phyloP scores from a whole-genome alignment of 2,888 invertebrate genomes.

The Pimpla rufipes region DNA sequence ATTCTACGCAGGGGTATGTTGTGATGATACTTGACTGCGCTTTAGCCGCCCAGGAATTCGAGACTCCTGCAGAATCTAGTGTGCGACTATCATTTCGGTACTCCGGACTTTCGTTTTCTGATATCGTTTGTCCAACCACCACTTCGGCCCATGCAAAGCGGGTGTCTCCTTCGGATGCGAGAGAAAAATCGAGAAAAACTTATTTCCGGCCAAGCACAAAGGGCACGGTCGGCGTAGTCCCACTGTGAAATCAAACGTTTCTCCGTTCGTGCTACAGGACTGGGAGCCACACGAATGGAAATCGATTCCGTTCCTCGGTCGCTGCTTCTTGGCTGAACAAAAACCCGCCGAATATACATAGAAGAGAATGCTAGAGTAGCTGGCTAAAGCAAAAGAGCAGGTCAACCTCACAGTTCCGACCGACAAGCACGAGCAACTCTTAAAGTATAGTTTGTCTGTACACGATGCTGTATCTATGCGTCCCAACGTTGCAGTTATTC shows the following conservation, averaged over 20 bases:
- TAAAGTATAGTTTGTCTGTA: constrained; percentile 7
- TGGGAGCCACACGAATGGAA: constrained; percentile 1
- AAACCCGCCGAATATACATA: constrained; percentile 1
- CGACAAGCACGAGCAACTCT: constrained; percentile 26
- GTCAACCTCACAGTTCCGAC: constrained; percentile 30
- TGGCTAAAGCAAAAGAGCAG: constrained; percentile 17
- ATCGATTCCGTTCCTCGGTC: constrained; percentile 20
- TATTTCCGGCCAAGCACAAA: neutral
- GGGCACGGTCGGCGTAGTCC: neutral
- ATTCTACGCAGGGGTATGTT: neutral
- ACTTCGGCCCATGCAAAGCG: neutral
- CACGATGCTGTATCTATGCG: neutral
- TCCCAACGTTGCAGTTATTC: constrained; percentile 22
- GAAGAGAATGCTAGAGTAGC: constrained; percentile 4
- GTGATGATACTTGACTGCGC: neutral
- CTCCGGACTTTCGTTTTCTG: neutral
- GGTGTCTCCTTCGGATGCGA: neutral
- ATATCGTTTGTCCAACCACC: neutral
- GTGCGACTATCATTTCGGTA: neutral
- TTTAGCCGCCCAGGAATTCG: neutral
- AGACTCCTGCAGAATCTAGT: neutral
- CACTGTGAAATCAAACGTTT: constrained; percentile 33
- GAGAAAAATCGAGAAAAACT: constrained; percentile 1
- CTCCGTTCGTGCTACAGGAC: neutral
- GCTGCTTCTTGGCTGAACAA: constrained; percentile 17